These are phyloP conservation scores for Delichon dasypus DNA, from an alignment of 2,797 vertebrate species.

Conservation along the genomic window DNA sequence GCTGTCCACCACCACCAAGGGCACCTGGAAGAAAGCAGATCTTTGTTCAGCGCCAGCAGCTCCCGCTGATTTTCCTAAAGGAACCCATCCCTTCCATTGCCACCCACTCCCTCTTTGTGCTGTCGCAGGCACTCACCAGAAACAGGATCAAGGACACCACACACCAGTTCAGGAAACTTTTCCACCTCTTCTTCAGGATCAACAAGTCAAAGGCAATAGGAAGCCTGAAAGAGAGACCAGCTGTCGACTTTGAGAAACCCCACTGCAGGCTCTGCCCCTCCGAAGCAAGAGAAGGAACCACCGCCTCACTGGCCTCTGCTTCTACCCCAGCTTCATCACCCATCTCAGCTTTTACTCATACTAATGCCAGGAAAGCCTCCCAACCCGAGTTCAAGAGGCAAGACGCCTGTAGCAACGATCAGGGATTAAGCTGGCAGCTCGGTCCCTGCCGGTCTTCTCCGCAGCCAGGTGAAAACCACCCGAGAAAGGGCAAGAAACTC, in stretches of 20 bases:
- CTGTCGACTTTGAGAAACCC: neutral
- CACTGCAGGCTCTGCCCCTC: neutral
- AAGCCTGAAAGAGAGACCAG: constrained; percentile 74
- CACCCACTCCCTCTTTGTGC: neutral
- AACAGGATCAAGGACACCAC: constrained; percentile 85
- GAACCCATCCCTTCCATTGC: neutral
- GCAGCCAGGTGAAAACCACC: neutral
- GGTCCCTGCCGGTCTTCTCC: neutral
- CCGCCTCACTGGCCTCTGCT: neutral
- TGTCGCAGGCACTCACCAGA: constrained; percentile 80
- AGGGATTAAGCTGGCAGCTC: neutral
- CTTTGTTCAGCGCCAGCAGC: neutral
- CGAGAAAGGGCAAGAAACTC: neutral
- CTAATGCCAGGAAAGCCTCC: neutral
- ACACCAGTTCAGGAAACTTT: constrained; percentile 88
- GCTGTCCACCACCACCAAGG: constrained; percentile 89
- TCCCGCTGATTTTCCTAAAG: neutral
- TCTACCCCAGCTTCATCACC: neutral
- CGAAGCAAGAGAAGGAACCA: neutral
- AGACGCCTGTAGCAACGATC: neutral
- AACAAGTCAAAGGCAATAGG: constrained; percentile 94
- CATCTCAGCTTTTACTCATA: neutral
- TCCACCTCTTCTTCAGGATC: constrained; percentile 88
- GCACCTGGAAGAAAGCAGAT: constrained; percentile 79
- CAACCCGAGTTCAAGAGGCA: neutral